Evolutionary conservation across 1,140 invertebrate genomes (phyloP).

Genomic region (Zaprionus kolodkinae): DNA sequence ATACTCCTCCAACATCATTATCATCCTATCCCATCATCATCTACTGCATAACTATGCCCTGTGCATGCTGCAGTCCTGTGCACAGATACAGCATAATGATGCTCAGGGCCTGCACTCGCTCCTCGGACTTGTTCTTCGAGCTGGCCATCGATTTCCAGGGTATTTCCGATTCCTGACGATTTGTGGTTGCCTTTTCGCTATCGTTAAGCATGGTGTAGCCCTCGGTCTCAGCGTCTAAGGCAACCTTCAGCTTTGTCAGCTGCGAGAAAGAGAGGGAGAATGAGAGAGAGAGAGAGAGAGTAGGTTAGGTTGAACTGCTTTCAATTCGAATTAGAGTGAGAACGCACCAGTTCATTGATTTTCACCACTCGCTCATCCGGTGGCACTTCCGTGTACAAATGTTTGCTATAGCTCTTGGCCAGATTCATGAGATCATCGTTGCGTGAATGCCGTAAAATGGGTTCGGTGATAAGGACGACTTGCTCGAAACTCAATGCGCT

Average conservation of each 20-base stretch:
- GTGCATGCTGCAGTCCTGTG: constrained; percentile 88
- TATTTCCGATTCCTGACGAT: constrained; percentile 44
- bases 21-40: background rate
- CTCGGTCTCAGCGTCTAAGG: constrained; percentile 77
- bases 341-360: constrained; percentile 88
- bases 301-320: background rate
- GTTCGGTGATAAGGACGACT: constrained; percentile 71
- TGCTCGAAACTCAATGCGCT: constrained; percentile 66
- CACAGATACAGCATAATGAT: constrained; percentile 93
- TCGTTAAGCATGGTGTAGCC: constrained; percentile 83
- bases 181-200: constrained; percentile 85
- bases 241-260: constrained; percentile 75
- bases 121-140: constrained; percentile 87
- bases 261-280: constrained; percentile 8
- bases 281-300: background rate
- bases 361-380: constrained; percentile 87
- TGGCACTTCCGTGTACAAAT: constrained; percentile 87
- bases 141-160: constrained; percentile 85
- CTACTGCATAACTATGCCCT: constrained; percentile 71
- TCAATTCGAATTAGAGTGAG: background rate
- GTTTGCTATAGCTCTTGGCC: constrained; percentile 90
- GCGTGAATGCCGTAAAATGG: constrained; percentile 60
- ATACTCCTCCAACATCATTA: background rate
- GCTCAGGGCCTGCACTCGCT: constrained; percentile 90
- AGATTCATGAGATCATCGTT: constrained; percentile 89